phyloP scores from a whole-genome alignment of 1,140 invertebrate genomes.

The Conus betulinus region DNA sequence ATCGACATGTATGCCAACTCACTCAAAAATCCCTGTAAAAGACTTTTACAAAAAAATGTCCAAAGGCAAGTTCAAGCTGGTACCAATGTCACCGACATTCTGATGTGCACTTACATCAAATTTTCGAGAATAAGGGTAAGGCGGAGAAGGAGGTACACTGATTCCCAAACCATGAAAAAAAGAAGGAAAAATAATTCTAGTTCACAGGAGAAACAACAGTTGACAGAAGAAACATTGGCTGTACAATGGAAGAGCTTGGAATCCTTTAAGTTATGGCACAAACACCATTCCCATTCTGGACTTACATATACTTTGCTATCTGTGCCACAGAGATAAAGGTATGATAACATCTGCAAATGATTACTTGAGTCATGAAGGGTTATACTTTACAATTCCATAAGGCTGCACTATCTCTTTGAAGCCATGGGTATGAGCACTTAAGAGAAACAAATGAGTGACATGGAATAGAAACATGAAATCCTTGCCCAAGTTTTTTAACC shows the following conservation, averaged over 20 bases:
- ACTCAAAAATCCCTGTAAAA: slow-evolving; percentile 2
- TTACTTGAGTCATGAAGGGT: no score
- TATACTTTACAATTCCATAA: no score
- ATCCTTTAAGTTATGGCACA: background rate
- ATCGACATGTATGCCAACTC: background rate
- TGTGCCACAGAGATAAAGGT: no score
- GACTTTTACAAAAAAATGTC: background rate
- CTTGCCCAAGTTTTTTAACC: background rate
- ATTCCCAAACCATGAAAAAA: background rate
- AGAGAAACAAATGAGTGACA: no score
- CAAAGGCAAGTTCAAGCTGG: slow-evolving; percentile 12
- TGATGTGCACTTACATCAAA: no score
- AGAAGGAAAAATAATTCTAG: background rate
- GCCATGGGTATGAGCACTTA: no score
- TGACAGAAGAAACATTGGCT: background rate
- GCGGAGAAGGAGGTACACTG: background rate
- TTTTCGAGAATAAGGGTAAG: no score
- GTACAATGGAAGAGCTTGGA: background rate
- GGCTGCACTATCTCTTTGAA: no score
- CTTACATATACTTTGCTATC: no score
- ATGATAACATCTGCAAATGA: no score
- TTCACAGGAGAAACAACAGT: background rate
- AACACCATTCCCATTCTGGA: background rate
- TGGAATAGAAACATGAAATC: background rate
- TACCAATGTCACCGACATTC: background rate